phyloP scores from a whole-genome alignment of 2,113 vertebrate genomes.

The Pelvicachromis taeniatus region DNA sequence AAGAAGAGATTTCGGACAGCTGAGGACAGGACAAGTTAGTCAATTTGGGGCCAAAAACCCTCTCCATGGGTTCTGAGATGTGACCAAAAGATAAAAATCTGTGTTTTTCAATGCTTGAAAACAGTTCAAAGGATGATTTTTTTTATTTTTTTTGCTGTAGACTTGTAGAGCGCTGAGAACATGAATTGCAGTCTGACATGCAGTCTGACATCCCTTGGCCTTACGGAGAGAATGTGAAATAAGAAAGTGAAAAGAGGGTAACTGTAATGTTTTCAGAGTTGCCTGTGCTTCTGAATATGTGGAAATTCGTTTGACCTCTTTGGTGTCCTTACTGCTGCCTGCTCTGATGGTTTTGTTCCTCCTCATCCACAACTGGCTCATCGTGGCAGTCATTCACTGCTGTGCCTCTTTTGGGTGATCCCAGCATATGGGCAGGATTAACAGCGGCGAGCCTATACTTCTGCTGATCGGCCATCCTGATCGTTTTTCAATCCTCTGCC shows the following conservation, averaged over 20 bases:
- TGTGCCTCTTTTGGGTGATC: neutral
- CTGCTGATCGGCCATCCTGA: constrained; percentile 8
- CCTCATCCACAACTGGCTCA: neutral
- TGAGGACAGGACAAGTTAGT: neutral
- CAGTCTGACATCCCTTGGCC: neutral
- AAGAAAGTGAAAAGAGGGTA: neutral
- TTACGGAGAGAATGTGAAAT: neutral
- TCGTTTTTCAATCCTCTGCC: constrained; percentile 4
- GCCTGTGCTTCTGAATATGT: neutral
- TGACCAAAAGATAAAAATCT: neutral
- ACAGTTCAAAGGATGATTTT: neutral
- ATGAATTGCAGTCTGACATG: neutral
- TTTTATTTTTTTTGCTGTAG: neutral
- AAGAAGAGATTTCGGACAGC: neutral
- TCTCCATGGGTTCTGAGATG: neutral
- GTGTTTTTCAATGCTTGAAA: neutral
- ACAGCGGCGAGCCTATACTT: neutral
- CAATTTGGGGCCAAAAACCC: neutral
- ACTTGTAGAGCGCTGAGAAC: neutral
- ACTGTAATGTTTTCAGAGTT: neutral
- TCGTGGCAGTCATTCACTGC: neutral
- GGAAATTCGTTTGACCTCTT: neutral
- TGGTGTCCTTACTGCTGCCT: neutral
- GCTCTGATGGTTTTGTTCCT: neutral
- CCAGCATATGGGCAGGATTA: constrained; percentile 12